phyloP scores from a whole-genome alignment of 2,113 vertebrate genomes.

The Oxyruncus cristatus region DNA sequence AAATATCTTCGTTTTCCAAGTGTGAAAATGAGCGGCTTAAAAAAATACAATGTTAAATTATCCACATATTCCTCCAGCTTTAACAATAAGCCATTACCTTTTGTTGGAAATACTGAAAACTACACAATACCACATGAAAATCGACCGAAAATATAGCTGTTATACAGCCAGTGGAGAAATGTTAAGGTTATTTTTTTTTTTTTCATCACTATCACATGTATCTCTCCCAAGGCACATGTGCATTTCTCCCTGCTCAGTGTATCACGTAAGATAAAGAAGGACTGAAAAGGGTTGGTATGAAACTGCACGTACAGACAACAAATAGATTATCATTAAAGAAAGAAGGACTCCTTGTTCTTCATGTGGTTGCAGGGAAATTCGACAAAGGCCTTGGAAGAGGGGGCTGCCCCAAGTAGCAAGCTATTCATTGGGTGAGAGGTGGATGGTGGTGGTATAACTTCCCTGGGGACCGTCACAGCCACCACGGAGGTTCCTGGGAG shows the following conservation, averaged over 20 bases:
- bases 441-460: neutral
- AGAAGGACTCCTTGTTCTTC: neutral
- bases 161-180: neutral
- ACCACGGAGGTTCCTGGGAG: neutral
- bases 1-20: neutral
- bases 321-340: neutral
- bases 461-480: fast-evolving
- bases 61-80: neutral
- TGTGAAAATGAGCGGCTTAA: neutral
- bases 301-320: neutral
- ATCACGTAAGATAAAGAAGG: neutral
- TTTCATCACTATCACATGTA: neutral
- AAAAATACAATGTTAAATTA: neutral
- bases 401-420: neutral
- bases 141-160: neutral
- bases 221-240: neutral
- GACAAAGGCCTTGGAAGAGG: neutral
- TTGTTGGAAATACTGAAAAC: neutral
- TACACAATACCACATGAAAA: neutral
- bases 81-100: neutral
- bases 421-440: neutral
- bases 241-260: neutral
- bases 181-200: neutral
- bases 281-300: neutral
- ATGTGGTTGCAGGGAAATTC: neutral